A percentile compares a stretch with the other conserved stretches of the same genome.
Evolutionary conservation across 1,140 invertebrate genomes (phyloP).

Genomic region (Druon quercuslanigerum): DNA sequence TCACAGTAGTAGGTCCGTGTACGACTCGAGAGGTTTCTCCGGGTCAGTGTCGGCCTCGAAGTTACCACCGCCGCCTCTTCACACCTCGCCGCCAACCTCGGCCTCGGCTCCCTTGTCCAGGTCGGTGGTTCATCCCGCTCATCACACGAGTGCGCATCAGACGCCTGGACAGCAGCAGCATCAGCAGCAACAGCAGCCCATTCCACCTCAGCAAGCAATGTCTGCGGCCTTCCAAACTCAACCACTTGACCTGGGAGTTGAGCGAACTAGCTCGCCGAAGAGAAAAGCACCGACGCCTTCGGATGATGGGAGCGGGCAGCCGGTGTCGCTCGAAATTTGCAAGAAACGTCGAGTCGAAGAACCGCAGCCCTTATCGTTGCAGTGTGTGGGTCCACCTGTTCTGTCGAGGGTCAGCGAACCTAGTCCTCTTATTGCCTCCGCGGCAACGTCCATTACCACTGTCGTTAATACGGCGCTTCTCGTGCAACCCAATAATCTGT

Average conservation of each 20-base stretch:
- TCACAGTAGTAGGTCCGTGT: conserved; percentile 75
- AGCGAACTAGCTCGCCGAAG: conserved; percentile 77
- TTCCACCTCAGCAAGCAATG: conserved; percentile 39
- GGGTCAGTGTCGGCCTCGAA: conserved; percentile 75
- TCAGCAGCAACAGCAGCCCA: conserved; percentile 48
- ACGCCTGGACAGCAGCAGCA: conserved; percentile 49
- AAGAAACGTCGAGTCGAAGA: conserved; percentile 72
- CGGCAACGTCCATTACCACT: conserved; percentile 84
- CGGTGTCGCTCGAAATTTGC: conserved; percentile 76
- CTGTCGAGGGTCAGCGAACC: conserved; percentile 81
- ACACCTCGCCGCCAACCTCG: conserved; percentile 74
- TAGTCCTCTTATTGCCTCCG: conserved; percentile 83
- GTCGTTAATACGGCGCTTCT: conserved; percentile 79
- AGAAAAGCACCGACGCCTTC: conserved; percentile 74
- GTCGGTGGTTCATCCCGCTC: conserved; percentile 69
- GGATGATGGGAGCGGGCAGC: conserved; percentile 63
- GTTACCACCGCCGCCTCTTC: conserved; percentile 73
- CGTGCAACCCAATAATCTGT: conserved; percentile 58
- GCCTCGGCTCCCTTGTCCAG: conserved; percentile 69
- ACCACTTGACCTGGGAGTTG: conserved; percentile 84
- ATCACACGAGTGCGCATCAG: conserved; percentile 70
- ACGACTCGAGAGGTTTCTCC: conserved; percentile 73
- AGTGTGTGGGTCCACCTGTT: conserved; percentile 69
- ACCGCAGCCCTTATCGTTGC: conserved; percentile 65
- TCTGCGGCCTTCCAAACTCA: conserved; percentile 79